phyloP scores from a whole-genome alignment of 2,797 vertebrate genomes.

The Bovichtus variegatus region DNA sequence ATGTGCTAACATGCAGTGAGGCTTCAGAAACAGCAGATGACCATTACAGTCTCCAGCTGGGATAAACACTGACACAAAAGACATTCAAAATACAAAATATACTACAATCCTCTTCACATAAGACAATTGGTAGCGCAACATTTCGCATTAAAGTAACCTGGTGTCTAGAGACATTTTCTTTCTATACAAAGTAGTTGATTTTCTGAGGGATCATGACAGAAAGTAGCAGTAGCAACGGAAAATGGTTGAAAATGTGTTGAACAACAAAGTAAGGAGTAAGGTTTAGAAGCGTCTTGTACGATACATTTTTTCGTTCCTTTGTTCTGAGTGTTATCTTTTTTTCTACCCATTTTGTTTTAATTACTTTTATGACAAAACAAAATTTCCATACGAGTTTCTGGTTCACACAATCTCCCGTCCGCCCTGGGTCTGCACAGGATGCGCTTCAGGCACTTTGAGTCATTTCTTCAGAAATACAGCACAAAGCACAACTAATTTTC shows the following conservation, averaged over 20 bases:
- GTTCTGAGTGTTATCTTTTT: not conserved
- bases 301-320: not conserved
- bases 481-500: not conserved
- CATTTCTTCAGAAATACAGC: not conserved
- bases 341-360: not conserved
- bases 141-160: not conserved
- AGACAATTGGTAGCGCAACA: not conserved
- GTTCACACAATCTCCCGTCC: not conserved
- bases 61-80: not conserved
- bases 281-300: accelerated
- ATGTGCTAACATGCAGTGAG: not conserved
- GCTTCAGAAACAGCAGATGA: not conserved
- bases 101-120: not conserved
- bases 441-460: not conserved
- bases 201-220: not conserved
- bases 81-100: not conserved
- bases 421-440: not conserved
- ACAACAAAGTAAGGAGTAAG: not conserved
- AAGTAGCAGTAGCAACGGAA: not conserved
- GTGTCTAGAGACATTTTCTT: not conserved
- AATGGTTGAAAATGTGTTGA: not conserved
- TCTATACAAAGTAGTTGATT: not conserved
- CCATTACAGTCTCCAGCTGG: not conserved
- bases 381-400: not conserved
- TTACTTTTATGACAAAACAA: not conserved